Conservation (phyloP, 64 coral and sea anemone genomes). For the Pachyseris speciosa region DNA sequence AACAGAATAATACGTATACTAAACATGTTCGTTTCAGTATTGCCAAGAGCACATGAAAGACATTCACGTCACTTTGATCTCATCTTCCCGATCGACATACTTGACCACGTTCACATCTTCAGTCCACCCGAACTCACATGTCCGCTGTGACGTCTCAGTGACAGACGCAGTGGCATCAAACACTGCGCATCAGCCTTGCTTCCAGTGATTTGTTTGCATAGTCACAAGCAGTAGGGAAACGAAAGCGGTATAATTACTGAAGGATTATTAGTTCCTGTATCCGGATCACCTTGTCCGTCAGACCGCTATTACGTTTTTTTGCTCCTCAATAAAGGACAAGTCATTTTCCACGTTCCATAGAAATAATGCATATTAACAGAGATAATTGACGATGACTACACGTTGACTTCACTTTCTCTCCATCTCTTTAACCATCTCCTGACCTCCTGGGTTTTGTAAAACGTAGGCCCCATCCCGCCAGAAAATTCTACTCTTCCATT, state of each 20-base stretch:
- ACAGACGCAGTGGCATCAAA: no score
- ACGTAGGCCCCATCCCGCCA: conserved; percentile 77
- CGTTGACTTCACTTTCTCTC: conserved; percentile 33
- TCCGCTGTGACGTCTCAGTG: no score
- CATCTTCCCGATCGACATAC: not conserved
- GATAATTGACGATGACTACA: not conserved
- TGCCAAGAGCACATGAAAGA: not conserved
- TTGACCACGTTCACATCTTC: not conserved
- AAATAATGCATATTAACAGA: not conserved
- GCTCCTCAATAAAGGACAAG: not conserved
- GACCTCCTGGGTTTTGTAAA: conserved; percentile 71
- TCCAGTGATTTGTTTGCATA: not conserved
- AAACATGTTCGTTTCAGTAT: not conserved
- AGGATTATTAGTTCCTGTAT: not conserved
- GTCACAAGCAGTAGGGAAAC: not conserved
- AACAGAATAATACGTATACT: not conserved
- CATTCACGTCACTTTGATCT: not conserved
- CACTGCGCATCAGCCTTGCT: not conserved
- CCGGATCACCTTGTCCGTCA: not conserved
- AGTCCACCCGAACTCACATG: not conserved
- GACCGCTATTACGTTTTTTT: not conserved
- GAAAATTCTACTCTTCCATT: conserved; percentile 64
- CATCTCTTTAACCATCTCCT: conserved; percentile 49
- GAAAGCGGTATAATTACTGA: not conserved
- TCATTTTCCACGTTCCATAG: not conserved